A percentile compares a stretch with the other conserved stretches of the same genome.
These are phyloP conservation scores for Saccopteryx leptura DNA, from an alignment of 2,113 vertebrate species.

Conservation along the genomic window DNA sequence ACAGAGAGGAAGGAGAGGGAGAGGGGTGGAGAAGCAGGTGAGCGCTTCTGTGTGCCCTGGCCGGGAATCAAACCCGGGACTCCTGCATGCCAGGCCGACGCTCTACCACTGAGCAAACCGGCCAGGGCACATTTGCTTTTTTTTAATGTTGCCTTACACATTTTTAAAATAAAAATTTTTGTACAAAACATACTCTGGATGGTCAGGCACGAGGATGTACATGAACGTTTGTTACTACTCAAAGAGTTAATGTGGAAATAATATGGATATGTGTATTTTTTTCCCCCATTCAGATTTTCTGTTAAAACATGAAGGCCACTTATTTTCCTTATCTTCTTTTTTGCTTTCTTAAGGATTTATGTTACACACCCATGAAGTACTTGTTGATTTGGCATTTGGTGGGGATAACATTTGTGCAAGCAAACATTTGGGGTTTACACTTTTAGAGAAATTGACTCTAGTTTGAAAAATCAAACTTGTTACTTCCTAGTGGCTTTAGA, in stretches of 20 bases:
- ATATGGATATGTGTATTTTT: background rate
- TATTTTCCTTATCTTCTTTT: background rate
- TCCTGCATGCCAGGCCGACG: too few relatives aligned
- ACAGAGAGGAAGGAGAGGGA: too few relatives aligned
- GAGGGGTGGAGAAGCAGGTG: too few relatives aligned
- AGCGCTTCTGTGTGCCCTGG: too few relatives aligned
- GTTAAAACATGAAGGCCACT: background rate
- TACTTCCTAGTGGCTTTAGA: conserved; percentile 15
- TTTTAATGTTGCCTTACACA: too few relatives aligned
- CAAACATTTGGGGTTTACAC: background rate
- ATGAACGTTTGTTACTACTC: too few relatives aligned
- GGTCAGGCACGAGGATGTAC: too few relatives aligned
- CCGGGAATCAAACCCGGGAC: too few relatives aligned
- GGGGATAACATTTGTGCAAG: background rate
- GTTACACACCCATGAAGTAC: background rate
- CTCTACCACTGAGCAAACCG: too few relatives aligned
- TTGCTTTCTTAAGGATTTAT: conserved; percentile 37
- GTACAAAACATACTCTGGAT: too few relatives aligned
- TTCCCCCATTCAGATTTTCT: background rate
- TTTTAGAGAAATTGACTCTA: background rate
- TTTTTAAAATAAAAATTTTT: too few relatives aligned
- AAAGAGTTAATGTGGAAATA: background rate
- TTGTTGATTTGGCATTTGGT: background rate
- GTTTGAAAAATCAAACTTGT: conserved; percentile 39
- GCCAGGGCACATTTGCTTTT: too few relatives aligned